Percentiles rank a stretch among this genome's conserved stretches.
Conservation (phyloP, 1,140 invertebrate species). For the Aradophagus sp. region DNA sequence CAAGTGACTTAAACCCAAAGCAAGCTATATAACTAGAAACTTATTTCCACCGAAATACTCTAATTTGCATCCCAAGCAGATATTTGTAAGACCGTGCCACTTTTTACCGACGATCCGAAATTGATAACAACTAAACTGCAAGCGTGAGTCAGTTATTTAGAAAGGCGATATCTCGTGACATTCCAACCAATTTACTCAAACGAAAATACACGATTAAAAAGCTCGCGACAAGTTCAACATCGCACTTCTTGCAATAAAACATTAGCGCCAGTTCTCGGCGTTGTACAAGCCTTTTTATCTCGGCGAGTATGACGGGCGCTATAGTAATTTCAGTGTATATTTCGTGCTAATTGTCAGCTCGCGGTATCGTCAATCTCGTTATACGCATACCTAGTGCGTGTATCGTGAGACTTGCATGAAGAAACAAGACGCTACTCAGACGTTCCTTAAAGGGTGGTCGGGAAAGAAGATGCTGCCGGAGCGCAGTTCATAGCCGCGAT, state of each 20-base stretch:
- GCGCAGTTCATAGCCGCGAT: slow-evolving; percentile 36
- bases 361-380: slow-evolving; percentile 69
- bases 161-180: too few species aligned
- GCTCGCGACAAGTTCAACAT: not conserved
- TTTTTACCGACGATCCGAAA: too few species aligned
- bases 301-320: slow-evolving; percentile 12
- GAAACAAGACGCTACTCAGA: slow-evolving; percentile 55
- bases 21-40: too few species aligned
- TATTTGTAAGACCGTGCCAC: too few species aligned
- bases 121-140: too few species aligned
- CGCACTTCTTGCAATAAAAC: slow-evolving; percentile 2
- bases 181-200: too few species aligned
- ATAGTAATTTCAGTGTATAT: slow-evolving; percentile 56
- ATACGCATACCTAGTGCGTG: slow-evolving; percentile 68
- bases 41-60: too few species aligned
- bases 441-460: slow-evolving; percentile 55
- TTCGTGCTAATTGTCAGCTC: slow-evolving; percentile 69
- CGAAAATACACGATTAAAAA: too few species aligned
- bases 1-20: too few species aligned
- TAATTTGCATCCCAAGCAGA: too few species aligned
- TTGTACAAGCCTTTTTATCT: too few species aligned
- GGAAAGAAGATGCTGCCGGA: slow-evolving; percentile 41
- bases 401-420: slow-evolving; percentile 56
- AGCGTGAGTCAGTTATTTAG: too few species aligned
- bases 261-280: not conserved